These are phyloP conservation scores for Uloborus diversus DNA, from an alignment of 1,140 invertebrate species.

Conservation along the genomic window DNA sequence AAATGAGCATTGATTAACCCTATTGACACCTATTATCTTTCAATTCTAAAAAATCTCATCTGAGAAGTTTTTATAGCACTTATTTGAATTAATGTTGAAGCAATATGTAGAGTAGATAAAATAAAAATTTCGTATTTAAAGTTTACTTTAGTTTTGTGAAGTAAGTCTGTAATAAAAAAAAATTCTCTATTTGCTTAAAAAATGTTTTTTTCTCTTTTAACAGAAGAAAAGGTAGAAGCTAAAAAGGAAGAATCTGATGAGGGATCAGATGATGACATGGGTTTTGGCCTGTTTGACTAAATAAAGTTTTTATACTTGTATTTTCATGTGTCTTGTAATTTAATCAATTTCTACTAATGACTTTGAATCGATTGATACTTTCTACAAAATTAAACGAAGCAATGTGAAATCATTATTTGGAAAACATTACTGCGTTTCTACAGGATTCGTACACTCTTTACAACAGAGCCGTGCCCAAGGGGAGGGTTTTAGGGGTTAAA, in stretches of 20 bases:
- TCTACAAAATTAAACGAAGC: too few relatives aligned
- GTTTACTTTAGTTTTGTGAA: not conserved
- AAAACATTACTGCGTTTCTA: too few relatives aligned
- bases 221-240: constrained; percentile 62
- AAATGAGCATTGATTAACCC: too few relatives aligned
- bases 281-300: constrained; percentile 64
- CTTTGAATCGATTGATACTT: too few relatives aligned
- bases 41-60: not conserved
- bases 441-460: too few relatives aligned
- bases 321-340: not conserved
- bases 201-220: constrained; percentile 53
- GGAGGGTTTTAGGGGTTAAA: too few relatives aligned
- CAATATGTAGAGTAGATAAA: not conserved
- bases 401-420: too few relatives aligned
- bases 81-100: not conserved
- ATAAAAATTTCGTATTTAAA: not conserved
- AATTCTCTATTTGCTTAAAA: not conserved
- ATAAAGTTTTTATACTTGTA: constrained; percentile 18
- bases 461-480: too few relatives aligned
- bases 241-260: constrained; percentile 66
- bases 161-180: not conserved
- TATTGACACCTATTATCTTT: not conserved
- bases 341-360: too few relatives aligned
- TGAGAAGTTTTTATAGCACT: not conserved
- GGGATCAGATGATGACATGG: constrained; percentile 64